Conservation (phyloP, 2,797 vertebrate species). For the Avahi laniger region DNA sequence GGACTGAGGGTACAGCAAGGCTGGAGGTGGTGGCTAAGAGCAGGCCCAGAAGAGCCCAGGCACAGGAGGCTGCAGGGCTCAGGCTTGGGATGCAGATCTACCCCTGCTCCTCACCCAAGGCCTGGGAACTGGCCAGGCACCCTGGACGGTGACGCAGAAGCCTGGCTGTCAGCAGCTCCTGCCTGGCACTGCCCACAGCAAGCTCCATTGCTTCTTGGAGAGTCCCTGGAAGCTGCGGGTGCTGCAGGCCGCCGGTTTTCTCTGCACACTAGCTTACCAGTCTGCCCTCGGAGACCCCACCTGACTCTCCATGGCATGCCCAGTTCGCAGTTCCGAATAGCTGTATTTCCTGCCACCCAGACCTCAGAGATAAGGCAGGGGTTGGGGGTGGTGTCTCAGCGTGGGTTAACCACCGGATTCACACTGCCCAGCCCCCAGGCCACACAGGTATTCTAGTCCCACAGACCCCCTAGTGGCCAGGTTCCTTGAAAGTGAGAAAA, state of each 20-base stretch:
- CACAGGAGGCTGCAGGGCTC: background rate
- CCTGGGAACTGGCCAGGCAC: constrained; percentile 56
- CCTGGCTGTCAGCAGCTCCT: constrained; percentile 45
- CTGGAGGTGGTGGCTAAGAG: background rate
- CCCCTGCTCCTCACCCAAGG: background rate
- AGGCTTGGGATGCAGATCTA: background rate
- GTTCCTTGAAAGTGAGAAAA: background rate
- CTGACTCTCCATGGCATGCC: background rate
- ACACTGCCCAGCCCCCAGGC: background rate
- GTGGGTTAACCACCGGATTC: background rate
- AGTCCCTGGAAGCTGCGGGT: background rate
- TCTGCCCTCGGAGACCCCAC: background rate
- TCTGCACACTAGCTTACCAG: background rate
- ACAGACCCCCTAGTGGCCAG: background rate
- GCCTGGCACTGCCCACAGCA: background rate
- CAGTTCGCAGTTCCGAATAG: background rate
- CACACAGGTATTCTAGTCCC: background rate
- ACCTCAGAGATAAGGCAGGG: background rate
- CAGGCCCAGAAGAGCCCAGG: background rate
- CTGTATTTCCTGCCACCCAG: background rate
- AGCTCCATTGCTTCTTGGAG: background rate
- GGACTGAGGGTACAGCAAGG: background rate
- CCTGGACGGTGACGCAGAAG: constrained; percentile 69
- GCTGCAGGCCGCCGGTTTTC: background rate
- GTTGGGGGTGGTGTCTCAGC: background rate